These are phyloP conservation scores for Myzus persicae DNA, from an alignment of 1,140 invertebrate genomes.

Conservation along the genomic window DNA sequence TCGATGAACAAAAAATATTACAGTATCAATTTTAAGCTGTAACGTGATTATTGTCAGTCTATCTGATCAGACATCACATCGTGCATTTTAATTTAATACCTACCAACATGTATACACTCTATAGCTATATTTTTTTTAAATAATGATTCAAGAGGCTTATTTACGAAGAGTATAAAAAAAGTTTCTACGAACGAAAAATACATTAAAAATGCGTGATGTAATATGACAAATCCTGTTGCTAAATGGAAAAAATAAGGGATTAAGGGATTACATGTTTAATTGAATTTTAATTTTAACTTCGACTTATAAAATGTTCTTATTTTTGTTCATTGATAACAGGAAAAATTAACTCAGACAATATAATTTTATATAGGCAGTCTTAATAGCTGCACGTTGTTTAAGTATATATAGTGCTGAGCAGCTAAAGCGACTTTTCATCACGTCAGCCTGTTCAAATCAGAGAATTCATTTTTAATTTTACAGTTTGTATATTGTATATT, in stretches of 20 bases:
- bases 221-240: neutral
- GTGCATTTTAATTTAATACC: neutral
- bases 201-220: neutral
- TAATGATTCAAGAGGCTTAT: neutral
- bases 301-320: neutral
- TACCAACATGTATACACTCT: neutral
- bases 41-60: neutral
- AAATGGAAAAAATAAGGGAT: neutral
- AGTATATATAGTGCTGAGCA: no score
- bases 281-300: neutral
- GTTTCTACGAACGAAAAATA: neutral
- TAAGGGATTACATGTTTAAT: neutral
- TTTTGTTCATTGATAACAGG: neutral
- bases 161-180: no score
- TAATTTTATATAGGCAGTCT: no score
- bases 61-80: neutral
- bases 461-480: no score
- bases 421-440: neutral
- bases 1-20: neutral
- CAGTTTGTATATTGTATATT: no score
- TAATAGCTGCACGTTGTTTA: neutral
- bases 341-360: neutral
- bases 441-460: neutral
- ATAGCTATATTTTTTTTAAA: neutral
- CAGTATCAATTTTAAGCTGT: neutral